A percentile compares a stretch with the other conserved stretches of the same genome.
These are phyloP conservation scores for Spea bombifrons DNA, from an alignment of 2,113 vertebrate genomes.

Conservation along the genomic window DNA sequence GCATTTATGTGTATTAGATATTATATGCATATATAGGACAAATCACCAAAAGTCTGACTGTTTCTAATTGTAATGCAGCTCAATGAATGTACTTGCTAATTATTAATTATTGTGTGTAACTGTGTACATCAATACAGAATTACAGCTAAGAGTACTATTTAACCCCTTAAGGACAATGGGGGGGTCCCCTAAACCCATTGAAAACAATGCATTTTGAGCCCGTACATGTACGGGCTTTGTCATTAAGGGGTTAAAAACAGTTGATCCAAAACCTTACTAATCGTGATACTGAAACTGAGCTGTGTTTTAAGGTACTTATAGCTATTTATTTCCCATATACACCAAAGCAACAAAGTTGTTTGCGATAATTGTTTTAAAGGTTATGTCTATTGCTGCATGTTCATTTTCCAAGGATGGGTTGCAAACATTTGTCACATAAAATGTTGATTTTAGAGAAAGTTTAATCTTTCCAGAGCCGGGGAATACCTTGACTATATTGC, in stretches of 20 bases:
- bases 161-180: no score
- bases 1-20: no score
- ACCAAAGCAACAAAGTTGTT: not conserved
- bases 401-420: constrained; percentile 20
- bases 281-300: not conserved
- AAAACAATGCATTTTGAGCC: no score
- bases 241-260: no score
- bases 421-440: constrained; percentile 13
- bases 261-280: not conserved
- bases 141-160: no score
- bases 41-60: not conserved
- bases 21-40: not conserved
- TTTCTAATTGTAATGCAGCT: not conserved
- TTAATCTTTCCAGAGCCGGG: constrained; percentile 26
- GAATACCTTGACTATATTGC: not conserved
- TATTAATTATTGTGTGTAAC: no score
- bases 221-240: no score
- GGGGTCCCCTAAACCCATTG: no score
- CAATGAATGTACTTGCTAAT: not conserved
- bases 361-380: not conserved
- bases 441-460: constrained; percentile 4
- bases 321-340: not conserved
- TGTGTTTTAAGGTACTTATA: not conserved
- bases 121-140: no score
- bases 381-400: not conserved